A percentile compares a stretch with the other conserved stretches of the same genome.
These are phyloP conservation scores for Aegithalos caudatus DNA, from an alignment of 2,113 vertebrate genomes.

Conservation along the genomic window DNA sequence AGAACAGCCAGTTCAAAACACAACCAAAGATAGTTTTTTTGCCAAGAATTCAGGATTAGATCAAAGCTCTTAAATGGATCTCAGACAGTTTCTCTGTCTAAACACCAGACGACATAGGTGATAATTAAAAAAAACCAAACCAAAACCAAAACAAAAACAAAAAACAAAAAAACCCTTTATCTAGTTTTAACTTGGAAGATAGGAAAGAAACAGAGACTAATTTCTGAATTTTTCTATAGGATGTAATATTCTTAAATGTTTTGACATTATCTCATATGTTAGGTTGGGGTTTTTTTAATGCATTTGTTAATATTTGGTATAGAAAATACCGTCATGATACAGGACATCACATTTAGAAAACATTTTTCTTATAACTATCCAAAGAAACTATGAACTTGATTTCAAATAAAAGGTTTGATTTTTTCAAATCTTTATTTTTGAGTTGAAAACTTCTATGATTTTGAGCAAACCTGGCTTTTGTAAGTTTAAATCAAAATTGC, in stretches of 20 bases:
- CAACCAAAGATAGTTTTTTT: rapidly evolving
- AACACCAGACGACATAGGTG: neutral
- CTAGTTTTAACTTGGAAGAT: neutral
- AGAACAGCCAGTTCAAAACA: neutral
- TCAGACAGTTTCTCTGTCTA: neutral
- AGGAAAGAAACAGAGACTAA: neutral
- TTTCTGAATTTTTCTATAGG: neutral
- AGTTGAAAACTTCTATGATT: neutral
- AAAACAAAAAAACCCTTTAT: too few species aligned
- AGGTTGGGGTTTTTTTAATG: neutral
- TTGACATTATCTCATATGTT: neutral
- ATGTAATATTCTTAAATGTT: neutral
- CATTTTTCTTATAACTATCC: neutral
- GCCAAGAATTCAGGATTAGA: neutral
- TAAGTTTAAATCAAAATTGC: neutral
- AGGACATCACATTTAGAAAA: neutral
- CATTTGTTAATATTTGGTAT: neutral
- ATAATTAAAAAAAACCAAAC: neutral
- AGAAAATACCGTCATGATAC: neutral
- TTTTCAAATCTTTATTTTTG: neutral
- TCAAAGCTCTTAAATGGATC: neutral
- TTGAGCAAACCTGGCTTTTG: neutral
- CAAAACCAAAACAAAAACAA: neutral
- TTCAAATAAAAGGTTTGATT: neutral
- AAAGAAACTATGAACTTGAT: neutral